Conservation (phyloP, 2,888 invertebrate species). For the Kuschelorhynchus macadamiae region DNA sequence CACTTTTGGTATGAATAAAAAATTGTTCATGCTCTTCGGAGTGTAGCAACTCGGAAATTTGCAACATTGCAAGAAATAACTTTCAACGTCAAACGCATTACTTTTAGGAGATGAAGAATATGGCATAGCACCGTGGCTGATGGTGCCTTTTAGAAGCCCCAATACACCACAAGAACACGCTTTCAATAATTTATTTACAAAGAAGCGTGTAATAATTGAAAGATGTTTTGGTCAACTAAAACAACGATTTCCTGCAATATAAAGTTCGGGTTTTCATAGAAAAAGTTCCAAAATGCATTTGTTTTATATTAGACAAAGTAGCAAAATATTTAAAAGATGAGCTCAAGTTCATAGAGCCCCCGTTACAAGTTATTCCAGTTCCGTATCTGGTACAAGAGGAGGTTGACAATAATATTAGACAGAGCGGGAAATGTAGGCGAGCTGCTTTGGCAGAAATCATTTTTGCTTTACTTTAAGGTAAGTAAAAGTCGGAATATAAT, state of each 20-base stretch:
- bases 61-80: background rate
- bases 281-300: constrained; percentile 16
- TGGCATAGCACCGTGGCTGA: constrained; percentile 50
- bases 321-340: constrained; percentile 39
- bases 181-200: constrained; percentile 34
- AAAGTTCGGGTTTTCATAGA: background rate
- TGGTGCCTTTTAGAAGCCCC: constrained; percentile 50
- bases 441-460: constrained; percentile 1
- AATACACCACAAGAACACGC: constrained; percentile 33
- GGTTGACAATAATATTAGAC: constrained; percentile 1
- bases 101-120: constrained; percentile 51
- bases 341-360: too few species aligned
- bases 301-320: constrained; percentile 7
- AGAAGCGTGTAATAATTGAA: constrained; percentile 11
- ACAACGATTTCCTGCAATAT: constrained; percentile 11
- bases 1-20: background rate
- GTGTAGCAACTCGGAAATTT: constrained; percentile 26
- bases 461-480: background rate
- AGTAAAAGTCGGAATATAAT: background rate
- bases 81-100: constrained; percentile 17
- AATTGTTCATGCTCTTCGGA: background rate
- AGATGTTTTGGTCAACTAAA: constrained; percentile 12
- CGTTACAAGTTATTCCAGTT: too few species aligned
- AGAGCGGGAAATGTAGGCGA: background rate
- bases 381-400: background rate